Evolutionary conservation across 2,113 vertebrate genomes (phyloP).

Genomic region (Astatotilapia flaviijosephi): DNA sequence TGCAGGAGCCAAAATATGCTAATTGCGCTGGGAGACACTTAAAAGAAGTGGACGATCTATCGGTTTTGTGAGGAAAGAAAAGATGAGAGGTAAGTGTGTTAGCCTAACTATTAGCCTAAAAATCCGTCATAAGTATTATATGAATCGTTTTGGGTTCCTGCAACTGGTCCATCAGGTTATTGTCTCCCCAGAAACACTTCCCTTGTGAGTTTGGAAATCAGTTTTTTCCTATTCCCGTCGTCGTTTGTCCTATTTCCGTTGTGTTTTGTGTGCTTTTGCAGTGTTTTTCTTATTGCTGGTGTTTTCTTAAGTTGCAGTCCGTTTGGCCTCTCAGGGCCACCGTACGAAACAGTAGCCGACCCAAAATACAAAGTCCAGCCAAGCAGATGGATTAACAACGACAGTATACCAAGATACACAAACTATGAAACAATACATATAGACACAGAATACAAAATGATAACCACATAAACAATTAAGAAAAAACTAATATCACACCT

Average conservation of each 20-base stretch:
- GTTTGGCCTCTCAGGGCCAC: background rate
- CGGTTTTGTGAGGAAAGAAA: background rate
- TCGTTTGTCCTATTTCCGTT: background rate
- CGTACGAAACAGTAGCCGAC: fast-evolving
- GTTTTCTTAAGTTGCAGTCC: background rate
- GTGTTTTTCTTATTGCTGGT: background rate
- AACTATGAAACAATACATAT: background rate
- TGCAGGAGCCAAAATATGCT: background rate
- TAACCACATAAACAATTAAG: background rate
- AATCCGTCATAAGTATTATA: fast-evolving
- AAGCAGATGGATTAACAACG: background rate
- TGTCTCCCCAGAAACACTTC: background rate
- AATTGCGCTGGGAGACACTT: background rate
- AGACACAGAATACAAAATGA: background rate
- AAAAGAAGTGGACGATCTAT: background rate
- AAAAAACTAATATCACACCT: background rate
- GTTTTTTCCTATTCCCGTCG: fast-evolving
- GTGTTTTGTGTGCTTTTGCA: background rate
- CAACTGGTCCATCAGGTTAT: fast-evolving
- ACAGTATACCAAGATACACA: background rate
- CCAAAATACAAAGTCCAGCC: background rate
- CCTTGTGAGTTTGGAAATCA: fast-evolving
- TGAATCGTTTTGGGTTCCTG: background rate
- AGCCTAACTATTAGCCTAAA: background rate
- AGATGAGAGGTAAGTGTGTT: background rate